Evolutionary conservation across 1,140 invertebrate genomes (phyloP), one percentile per base, ranked within the genome.

Genomic region (Drosophila eugracilis): DNA sequence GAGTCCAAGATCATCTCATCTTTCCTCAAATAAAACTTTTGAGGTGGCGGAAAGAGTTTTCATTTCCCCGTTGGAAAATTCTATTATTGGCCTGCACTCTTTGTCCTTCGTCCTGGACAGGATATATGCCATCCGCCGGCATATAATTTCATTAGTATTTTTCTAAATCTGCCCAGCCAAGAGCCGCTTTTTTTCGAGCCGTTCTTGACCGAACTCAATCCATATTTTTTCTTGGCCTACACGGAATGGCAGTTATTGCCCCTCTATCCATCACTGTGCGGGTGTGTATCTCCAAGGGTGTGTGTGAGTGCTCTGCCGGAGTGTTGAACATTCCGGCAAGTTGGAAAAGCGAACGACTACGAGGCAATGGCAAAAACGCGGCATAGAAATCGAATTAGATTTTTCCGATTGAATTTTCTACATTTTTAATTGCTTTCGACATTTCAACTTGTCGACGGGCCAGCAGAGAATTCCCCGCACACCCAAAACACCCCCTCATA

Each of bases 361-460:
- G 70, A 78, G 47, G 65, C 79, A 81, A 83, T 79, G 80, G 80
- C 80, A 80, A 86, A 67, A 86, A 86, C 80, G 83, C 80, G 81
- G 77, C 81, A 86, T 86, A 81, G 84, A 88, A 88, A 88, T 88
- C 71, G 83, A 88, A 88, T 88, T 88, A 88, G 83, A 88, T 88
- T 88, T 88, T 88, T 84, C 84, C 83, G 83, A 88, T 88, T 88
- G 83, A 88, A 83, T 88, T 88, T 88, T 88, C 83, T 88, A 88
- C 83, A 88, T 89, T 88, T 86, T 88, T 88, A 88, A 88, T 88
- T 88, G 83, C 84, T 88, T 88, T 88, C 83, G 84, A 89, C 84
- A 55, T 88, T 88, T 88, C 70, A 83, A 88, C 78, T 88, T 89
- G 80, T 88, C 84, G 83, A 78, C 55, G 58, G 53, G 57, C 41